Conservation (phyloP, 2,888 invertebrate species). For the Empis livida region DNA sequence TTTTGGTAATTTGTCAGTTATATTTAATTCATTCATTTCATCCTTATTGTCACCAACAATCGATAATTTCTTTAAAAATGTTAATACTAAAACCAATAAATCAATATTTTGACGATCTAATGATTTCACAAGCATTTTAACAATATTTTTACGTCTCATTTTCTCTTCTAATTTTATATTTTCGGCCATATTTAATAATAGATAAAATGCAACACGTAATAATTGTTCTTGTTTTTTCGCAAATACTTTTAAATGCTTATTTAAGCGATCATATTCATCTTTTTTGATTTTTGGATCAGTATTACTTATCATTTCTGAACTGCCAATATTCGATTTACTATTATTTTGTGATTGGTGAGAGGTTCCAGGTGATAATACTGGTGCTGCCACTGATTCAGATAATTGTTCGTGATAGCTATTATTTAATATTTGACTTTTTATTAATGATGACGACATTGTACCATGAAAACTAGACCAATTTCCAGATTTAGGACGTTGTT, state of each 20-base stretch:
- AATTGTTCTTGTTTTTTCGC: constrained; percentile 90
- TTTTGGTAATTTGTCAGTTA: constrained; percentile 72
- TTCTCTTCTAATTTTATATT: constrained; percentile 93
- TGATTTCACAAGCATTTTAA: constrained; percentile 73
- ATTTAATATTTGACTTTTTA: constrained; percentile 47
- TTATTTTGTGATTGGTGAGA: background rate
- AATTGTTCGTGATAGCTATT: constrained; percentile 58
- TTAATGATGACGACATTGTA: constrained; percentile 39
- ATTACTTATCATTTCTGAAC: constrained; percentile 26
- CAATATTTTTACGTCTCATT: constrained; percentile 88
- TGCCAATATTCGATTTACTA: constrained; percentile 26
- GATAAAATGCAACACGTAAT: constrained; percentile 79
- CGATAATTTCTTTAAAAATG: constrained; percentile 89
- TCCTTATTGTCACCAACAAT: constrained; percentile 91
- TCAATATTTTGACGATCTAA: constrained; percentile 85
- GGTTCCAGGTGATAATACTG: constrained; percentile 11
- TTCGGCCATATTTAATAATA: constrained; percentile 89
- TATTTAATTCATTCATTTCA: constrained; percentile 69
- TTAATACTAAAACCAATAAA: constrained; percentile 75
- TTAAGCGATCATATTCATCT: constrained; percentile 66
- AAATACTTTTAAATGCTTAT: constrained; percentile 62
- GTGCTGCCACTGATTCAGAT: constrained; percentile 32
- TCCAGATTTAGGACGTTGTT: constrained; percentile 61
- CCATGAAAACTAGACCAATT: constrained; percentile 44
- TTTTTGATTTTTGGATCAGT: constrained; percentile 38